Base-by-base conservation (phyloP, 2,797 vertebrate species). In the Sebastes aleutianus region DNA sequence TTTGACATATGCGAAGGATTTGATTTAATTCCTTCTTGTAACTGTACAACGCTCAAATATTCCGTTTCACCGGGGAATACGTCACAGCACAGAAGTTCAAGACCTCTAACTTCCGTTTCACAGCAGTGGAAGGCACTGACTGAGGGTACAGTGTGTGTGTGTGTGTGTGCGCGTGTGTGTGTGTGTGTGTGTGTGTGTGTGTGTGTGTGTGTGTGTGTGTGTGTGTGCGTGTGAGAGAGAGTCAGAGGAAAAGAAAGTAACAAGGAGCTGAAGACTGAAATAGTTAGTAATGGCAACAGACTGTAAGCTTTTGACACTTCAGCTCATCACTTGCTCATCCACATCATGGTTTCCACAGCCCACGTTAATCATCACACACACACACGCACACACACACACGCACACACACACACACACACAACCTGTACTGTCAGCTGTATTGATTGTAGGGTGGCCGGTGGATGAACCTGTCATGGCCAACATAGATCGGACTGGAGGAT, bases 381-480 rank as follows among this genome's bases (percentile, higher is more conserved):
- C 78, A 68, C 78, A 34, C 70, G 66, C 78, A 68, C 78, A 72
- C 39, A 72, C 78, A 71, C 78, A 68, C 78, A 34, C 72, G 69
- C 78, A 72, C 32, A 10, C 32, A 4, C 72, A 71, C 78, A 70
- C 78, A 72, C 80, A 78, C 74, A 75, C 80, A 76, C 39, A 74
- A 82, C 76, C 50, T 83, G 85, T 91, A 91, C 91, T 93, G 94
- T 94, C 93, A 93, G 88, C 85, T 76, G 70, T 94, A 96, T 96
- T 70, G 94, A 96, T 95, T 89, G 82, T 74, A 83, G 62, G 78
- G 88, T 92, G 93, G 88, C 90, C 87, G 62, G 89, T 87, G 92
- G 95, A 95, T 95, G 94, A 95, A 95, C 91, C 93, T 94, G 94
- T 95, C 95, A 95, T 81, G 85, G 89, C 93, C 91, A 93, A 95